Conservation (phyloP, 2,888 invertebrate genomes). For the Synanthedon vespiformis region DNA sequence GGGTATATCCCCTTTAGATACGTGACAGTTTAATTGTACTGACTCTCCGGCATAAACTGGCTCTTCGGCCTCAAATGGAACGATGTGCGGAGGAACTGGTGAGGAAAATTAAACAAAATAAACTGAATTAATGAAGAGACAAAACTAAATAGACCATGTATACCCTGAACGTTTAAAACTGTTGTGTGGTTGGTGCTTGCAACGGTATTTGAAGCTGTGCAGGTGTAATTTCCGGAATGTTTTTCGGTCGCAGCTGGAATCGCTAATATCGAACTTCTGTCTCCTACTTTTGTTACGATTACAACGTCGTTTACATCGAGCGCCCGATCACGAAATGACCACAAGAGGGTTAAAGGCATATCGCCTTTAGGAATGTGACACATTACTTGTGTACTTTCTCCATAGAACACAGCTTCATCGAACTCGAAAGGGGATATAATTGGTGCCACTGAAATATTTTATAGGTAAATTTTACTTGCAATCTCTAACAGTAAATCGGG, state of each 20-base stretch:
- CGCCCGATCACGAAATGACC: conserved; percentile 75
- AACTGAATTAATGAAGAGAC: conserved; percentile 26
- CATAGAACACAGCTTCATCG: conserved; percentile 65
- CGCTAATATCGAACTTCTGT: conserved; percentile 72
- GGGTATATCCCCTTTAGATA: conserved; percentile 77
- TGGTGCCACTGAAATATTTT: conserved; percentile 66
- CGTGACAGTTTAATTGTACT: conserved; percentile 72
- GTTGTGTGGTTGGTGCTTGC: conserved; percentile 75
- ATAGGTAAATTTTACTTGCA: background rate
- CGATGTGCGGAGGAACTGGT: conserved; percentile 74
- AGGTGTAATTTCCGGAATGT: conserved; percentile 82
- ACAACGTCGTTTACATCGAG: conserved; percentile 49
- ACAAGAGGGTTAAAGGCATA: conserved; percentile 76
- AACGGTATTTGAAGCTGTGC: conserved; percentile 77
- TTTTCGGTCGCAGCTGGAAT: conserved; percentile 76
- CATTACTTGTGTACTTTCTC: conserved; percentile 69
- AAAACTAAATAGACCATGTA: conserved; percentile 29
- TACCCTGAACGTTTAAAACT: conserved; percentile 76
- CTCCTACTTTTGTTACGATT: conserved; percentile 69
- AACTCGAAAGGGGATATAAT: conserved; percentile 72
- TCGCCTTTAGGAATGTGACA: conserved; percentile 77
- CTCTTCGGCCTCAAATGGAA: conserved; percentile 73
- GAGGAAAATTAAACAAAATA: conserved; percentile 25
- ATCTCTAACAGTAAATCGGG: background rate
- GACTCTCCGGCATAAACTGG: conserved; percentile 75